Percentiles rank a stretch among this genome's conserved stretches.
phyloP scores from a whole-genome alignment of 2,113 vertebrate genomes.

The Cynoglossus semilaevis region DNA sequence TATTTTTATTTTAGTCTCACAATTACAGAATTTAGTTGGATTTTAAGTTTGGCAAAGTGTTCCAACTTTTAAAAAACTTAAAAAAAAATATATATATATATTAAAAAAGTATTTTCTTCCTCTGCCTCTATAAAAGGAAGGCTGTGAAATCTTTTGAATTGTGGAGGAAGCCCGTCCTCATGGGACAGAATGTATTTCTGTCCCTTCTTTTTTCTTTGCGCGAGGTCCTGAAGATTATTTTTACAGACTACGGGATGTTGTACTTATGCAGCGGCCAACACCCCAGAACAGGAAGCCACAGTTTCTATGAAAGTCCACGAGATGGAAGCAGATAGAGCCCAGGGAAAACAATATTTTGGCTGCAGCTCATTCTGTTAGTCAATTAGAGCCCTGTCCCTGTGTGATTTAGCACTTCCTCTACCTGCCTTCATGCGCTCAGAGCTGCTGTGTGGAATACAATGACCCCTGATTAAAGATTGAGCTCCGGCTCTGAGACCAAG shows the following conservation, averaged over 20 bases:
- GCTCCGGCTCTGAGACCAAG: conserved; percentile 53
- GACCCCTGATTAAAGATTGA: conserved; percentile 73
- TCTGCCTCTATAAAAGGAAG: conserved; percentile 52
- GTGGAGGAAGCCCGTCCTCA: conserved; percentile 60
- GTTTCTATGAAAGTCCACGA: conserved; percentile 84
- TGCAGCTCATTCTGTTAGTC: conserved; percentile 71
- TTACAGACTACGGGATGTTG: conserved; percentile 83
- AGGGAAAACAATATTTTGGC: conserved; percentile 77
- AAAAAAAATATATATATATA: too few species aligned
- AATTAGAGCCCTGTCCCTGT: conserved; percentile 69
- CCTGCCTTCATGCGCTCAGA: conserved; percentile 70
- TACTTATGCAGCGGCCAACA: conserved; percentile 74
- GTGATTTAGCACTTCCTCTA: conserved; percentile 73
- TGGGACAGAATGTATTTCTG: conserved; percentile 70
- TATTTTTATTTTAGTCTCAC: too few species aligned
- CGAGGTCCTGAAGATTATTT: conserved; percentile 85
- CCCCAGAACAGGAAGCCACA: conserved; percentile 89
- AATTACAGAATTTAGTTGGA: too few species aligned
- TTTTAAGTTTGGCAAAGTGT: too few species aligned
- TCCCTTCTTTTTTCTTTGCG: conserved; percentile 69
- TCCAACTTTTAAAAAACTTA: too few species aligned
- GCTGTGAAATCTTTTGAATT: conserved; percentile 50
- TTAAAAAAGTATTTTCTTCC: conserved; percentile 16
- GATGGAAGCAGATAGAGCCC: conserved; percentile 84
- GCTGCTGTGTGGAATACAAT: conserved; percentile 69